Base-by-base conservation (phyloP, 1,140 invertebrate species). In the Lepidurus apus region DNA sequence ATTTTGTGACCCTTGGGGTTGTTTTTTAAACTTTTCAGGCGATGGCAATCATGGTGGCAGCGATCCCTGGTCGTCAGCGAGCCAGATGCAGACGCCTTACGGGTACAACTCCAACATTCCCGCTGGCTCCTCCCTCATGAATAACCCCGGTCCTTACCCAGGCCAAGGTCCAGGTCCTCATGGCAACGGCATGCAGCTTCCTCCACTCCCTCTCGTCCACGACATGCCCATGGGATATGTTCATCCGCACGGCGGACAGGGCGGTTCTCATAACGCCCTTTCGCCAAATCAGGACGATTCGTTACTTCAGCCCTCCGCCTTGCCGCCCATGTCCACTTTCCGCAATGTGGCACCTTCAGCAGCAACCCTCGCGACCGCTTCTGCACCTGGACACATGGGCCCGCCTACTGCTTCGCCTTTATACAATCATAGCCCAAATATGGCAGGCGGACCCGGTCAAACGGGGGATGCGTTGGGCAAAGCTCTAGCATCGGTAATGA, bases 261-360 rank as follows among this genome's bases (percentile, higher is more conserved):
- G 82, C 24, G 75, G 79, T 10, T 80, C 80, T 43, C 65, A 78
- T 78, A 81, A 80, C 77, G 80, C 82, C 26, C 73, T 80, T 13
- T 79, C 74, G 65, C 79, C 86, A 81, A 87, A 87, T 81, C 90
- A 89, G 82, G 91, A 89, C 83, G 82, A 85, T 78, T 87, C 88
- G 80, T 87, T 88, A 81, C 86, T 88, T 83, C 87, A 90, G 83
- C 88, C 91, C 83, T 91, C 93, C 42, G 89, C 89, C 77, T 88
- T 97, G 85, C 95, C 95, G 79, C 95, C 95, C 47, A 97, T 98
- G 95, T 96, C 95, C 77, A 94, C 93, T 80, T 94, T 98, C 88
- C 89, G 94, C 17, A 75, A 75, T 26, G 34, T 43, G 17, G 74
- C 34, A 42, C 17, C 34, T 75, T 75, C 34, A 75, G 43, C 47